A percentile compares a stretch with the other conserved stretches of the same genome.
Evolutionary conservation across 2,113 vertebrate species (phyloP).

Genomic region (Zosterops hypoxanthus): DNA sequence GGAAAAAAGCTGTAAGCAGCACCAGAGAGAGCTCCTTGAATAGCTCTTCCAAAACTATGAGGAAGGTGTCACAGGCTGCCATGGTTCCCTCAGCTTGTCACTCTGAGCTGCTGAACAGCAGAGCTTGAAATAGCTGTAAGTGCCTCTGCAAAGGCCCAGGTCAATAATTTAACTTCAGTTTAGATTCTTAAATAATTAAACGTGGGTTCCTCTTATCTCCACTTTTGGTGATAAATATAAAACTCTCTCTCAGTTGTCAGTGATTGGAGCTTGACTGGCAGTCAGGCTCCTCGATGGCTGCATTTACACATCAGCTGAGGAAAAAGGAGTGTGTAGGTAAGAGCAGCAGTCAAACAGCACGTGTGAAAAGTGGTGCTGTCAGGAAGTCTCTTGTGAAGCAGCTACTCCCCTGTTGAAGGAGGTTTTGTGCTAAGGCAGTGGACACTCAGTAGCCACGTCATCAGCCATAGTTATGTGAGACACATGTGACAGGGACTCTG

Average conservation of each 20-base stretch:
- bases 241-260: not conserved
- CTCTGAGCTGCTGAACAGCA: not conserved
- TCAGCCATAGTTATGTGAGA: not conserved
- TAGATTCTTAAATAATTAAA: conserved; percentile 5
- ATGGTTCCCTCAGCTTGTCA: not conserved
- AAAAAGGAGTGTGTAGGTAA: not conserved
- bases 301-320: not conserved
- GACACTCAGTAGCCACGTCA: not conserved
- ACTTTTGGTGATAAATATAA: not conserved
- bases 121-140: conserved; percentile 15
- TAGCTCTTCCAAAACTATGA: not conserved
- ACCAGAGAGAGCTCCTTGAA: not conserved
- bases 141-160: conserved; percentile 14
- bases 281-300: not conserved
- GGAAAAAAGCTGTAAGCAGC: not conserved
- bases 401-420: not conserved
- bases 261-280: not conserved
- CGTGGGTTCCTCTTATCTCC: not conserved
- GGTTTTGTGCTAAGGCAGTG: not conserved
- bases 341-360: not conserved
- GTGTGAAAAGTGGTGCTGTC: not conserved
- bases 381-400: not conserved
- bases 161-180: not conserved
- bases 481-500: not conserved
- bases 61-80: not conserved